Conservation (phyloP, 2,797 vertebrate species). For the Microchirus variegatus region DNA sequence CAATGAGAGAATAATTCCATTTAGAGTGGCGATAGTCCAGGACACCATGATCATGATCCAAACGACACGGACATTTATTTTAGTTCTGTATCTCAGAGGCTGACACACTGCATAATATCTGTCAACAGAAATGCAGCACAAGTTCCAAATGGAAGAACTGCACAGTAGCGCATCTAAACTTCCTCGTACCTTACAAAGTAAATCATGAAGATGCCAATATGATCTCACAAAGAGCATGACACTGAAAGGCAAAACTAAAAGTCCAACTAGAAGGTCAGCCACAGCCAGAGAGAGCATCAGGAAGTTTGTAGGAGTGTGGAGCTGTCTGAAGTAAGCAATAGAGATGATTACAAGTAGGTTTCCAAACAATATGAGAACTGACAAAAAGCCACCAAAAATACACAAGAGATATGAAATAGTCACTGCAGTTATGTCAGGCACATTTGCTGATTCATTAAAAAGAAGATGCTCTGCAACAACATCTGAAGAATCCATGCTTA, state of each 20-base stretch:
- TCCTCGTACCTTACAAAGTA: conserved; percentile 27
- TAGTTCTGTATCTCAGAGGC: conserved; percentile 39
- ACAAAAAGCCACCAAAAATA: conserved; percentile 24
- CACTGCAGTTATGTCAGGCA: background rate
- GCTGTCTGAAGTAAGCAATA: conserved; percentile 35
- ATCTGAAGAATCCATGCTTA: background rate
- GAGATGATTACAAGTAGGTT: conserved; percentile 34
- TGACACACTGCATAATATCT: conserved; percentile 50
- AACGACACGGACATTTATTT: conserved; percentile 10
- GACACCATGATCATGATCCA: conserved; percentile 76
- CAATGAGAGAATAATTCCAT: background rate
- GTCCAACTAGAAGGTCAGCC: background rate
- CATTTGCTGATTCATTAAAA: background rate
- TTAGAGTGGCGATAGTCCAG: background rate
- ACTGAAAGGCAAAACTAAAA: conserved; percentile 34
- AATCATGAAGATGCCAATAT: conserved; percentile 2
- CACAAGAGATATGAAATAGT: background rate
- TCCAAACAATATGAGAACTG: conserved; percentile 37
- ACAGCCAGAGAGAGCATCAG: conserved; percentile 33
- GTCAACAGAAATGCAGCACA: conserved; percentile 55
- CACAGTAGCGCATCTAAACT: conserved; percentile 23
- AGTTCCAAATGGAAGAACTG: conserved; percentile 21
- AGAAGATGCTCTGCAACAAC: background rate
- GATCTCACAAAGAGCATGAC: conserved; percentile 10
- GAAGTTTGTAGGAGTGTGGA: conserved; percentile 30